Percentiles rank a stretch among this genome's conserved stretches.
Evolutionary conservation across 2,113 vertebrate genomes (phyloP).

Genomic region (Platysternon megacephalum): DNA sequence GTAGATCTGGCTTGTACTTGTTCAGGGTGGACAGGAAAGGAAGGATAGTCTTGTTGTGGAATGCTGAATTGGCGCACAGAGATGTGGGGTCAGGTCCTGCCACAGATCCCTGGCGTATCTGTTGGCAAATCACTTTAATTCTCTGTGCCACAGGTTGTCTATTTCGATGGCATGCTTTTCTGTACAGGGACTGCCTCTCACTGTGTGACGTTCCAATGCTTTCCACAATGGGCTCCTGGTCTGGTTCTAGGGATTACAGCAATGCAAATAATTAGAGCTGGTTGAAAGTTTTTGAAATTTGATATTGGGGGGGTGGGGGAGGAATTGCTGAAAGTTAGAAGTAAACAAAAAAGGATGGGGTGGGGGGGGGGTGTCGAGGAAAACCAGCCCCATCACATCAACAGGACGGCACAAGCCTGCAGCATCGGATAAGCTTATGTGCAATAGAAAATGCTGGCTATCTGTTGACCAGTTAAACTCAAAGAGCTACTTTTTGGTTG

Average conservation of each 20-base stretch:
- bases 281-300: neutral
- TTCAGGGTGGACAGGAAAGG: neutral
- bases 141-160: neutral
- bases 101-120: neutral
- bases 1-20: neutral
- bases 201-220: neutral
- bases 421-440: neutral
- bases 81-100: neutral
- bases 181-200: neutral
- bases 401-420: neutral
- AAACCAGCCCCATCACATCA: neutral
- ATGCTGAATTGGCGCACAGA: neutral
- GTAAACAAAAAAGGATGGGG: neutral
- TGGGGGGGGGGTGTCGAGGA: fast-evolving
- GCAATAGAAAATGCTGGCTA: neutral
- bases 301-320: neutral
- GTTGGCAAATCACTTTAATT: too few relatives aligned
- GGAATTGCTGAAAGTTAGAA: neutral
- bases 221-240: neutral
- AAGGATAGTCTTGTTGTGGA: neutral
- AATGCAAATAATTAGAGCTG: neutral
- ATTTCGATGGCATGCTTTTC: neutral
- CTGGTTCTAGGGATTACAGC: neutral
- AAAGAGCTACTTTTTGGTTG: constrained; percentile 27
- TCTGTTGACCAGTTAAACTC: constrained; percentile 47